Percentiles rank a stretch among this genome's conserved stretches.
Evolutionary conservation across 2,797 vertebrate genomes (phyloP).

Genomic region (Fistularia tabacaria): DNA sequence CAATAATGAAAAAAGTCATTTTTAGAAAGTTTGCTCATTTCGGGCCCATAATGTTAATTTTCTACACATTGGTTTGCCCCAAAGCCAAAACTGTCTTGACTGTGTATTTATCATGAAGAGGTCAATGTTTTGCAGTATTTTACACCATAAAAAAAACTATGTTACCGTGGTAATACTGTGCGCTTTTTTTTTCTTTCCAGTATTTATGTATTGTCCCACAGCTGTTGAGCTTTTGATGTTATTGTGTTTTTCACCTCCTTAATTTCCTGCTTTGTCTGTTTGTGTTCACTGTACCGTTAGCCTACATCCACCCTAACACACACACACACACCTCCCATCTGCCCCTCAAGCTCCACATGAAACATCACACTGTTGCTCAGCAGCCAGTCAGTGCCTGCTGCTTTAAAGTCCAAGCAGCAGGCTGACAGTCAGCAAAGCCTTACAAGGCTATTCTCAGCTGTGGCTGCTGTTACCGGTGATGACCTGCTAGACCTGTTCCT

Average conservation of each 20-base stretch:
- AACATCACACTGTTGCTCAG: slow-evolving; percentile 41
- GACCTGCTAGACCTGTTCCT: slow-evolving; percentile 62
- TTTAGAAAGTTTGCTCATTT: slow-evolving; percentile 32
- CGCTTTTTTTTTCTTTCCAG: slow-evolving; percentile 2
- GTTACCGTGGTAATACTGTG: slow-evolving; percentile 5
- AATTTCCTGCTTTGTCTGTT: slow-evolving; percentile 48
- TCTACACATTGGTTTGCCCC: slow-evolving; percentile 18
- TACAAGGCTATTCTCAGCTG: slow-evolving; percentile 70
- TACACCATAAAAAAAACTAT: slow-evolving; percentile 6
- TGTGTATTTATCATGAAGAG: slow-evolving; percentile 27
- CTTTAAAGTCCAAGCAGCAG: slow-evolving; percentile 50
- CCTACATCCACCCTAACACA: slow-evolving; percentile 36
- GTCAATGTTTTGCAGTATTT: slow-evolving; percentile 10
- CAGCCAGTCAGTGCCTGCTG: slow-evolving; percentile 43
- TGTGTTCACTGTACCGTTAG: slow-evolving; percentile 39
- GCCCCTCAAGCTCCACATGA: slow-evolving; percentile 53
- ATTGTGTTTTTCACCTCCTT: slow-evolving; percentile 42
- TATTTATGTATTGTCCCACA: slow-evolving; percentile 22
- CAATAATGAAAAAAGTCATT: slow-evolving; percentile 36
- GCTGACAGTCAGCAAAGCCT: slow-evolving; percentile 59
- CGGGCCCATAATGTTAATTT: slow-evolving; percentile 25
- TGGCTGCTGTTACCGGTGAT: slow-evolving; percentile 55
- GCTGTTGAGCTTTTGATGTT: slow-evolving; percentile 46
- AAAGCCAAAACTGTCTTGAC: slow-evolving; percentile 18
- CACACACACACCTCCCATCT: slow-evolving; percentile 46